These are phyloP conservation scores for Actenoides hombroni DNA, from an alignment of 2,113 vertebrate species.

Conservation along the genomic window DNA sequence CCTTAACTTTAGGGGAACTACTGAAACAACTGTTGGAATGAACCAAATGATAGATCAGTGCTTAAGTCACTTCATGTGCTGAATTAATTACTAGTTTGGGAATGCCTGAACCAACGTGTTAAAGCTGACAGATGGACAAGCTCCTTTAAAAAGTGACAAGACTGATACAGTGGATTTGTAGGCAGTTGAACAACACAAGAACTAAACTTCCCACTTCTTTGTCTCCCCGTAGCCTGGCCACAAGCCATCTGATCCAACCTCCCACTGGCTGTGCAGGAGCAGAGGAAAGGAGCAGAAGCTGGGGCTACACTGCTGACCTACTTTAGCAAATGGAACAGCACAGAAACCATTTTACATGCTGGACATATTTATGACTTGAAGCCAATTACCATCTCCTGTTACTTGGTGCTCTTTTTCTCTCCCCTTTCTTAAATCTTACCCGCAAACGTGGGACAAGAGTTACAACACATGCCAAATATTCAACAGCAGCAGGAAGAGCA, in stretches of 20 bases:
- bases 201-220: not conserved
- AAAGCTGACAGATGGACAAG: not conserved
- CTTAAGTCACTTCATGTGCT: not conserved
- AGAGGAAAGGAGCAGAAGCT: not conserved
- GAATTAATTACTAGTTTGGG: not conserved
- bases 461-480: not conserved
- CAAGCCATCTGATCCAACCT: not conserved
- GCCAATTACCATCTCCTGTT: not conserved
- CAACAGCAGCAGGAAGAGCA: not conserved
- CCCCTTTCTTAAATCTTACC: not conserved
- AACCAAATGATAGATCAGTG: not conserved
- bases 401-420: not conserved
- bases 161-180: not conserved
- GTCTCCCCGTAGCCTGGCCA: not conserved
- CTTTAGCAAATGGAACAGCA: not conserved
- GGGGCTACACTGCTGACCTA: not conserved
- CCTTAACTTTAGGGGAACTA: not conserved
- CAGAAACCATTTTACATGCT: not conserved
- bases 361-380: not conserved
- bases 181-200: not conserved
- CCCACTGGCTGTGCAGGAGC: not conserved
- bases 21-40: not conserved
- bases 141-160: not conserved
- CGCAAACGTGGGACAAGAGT: not conserved
- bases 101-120: fast-evolving